These are phyloP conservation scores for Myopa testacea DNA, from an alignment of 2,888 invertebrate genomes.

Conservation along the genomic window DNA sequence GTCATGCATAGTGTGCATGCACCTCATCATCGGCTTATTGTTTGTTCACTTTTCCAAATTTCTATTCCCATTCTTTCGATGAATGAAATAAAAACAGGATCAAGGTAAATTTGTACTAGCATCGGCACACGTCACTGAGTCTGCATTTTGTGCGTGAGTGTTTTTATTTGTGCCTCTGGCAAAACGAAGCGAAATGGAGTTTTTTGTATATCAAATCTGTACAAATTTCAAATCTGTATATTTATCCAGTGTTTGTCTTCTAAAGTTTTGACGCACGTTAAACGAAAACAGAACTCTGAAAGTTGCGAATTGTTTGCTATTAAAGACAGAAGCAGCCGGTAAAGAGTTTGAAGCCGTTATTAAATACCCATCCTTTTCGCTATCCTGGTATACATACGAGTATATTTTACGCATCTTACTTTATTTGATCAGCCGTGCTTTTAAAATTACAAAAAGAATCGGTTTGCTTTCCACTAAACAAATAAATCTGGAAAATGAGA, in stretches of 20 bases:
- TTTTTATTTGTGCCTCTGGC: slow-evolving; percentile 51
- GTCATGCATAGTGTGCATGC: slow-evolving; percentile 5
- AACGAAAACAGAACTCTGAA: background rate
- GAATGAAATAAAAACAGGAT: slow-evolving; percentile 53
- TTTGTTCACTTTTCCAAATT: slow-evolving; percentile 27
- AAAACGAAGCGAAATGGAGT: background rate
- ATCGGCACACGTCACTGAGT: slow-evolving; percentile 41
- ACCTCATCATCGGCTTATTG: slow-evolving; percentile 33
- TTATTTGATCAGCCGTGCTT: background rate
- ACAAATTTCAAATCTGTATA: too few species aligned
- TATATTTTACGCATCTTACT: background rate
- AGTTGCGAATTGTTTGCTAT: slow-evolving; percentile 13
- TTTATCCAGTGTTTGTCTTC: too few species aligned
- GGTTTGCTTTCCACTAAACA: too few species aligned
- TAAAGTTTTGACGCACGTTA: too few species aligned
- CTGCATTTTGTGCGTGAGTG: slow-evolving; percentile 54
- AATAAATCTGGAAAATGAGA: too few species aligned
- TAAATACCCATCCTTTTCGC: background rate
- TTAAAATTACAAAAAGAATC: too few species aligned
- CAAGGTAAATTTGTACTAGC: slow-evolving; percentile 57
- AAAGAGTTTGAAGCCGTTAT: too few species aligned
- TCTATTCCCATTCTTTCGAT: slow-evolving; percentile 43
- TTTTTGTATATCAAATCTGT: background rate
- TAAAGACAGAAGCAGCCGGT: background rate
- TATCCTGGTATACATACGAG: too few species aligned